Base-by-base conservation (phyloP, 2,113 vertebrate genomes). In the Cryptomyrus ogoouensis region DNA sequence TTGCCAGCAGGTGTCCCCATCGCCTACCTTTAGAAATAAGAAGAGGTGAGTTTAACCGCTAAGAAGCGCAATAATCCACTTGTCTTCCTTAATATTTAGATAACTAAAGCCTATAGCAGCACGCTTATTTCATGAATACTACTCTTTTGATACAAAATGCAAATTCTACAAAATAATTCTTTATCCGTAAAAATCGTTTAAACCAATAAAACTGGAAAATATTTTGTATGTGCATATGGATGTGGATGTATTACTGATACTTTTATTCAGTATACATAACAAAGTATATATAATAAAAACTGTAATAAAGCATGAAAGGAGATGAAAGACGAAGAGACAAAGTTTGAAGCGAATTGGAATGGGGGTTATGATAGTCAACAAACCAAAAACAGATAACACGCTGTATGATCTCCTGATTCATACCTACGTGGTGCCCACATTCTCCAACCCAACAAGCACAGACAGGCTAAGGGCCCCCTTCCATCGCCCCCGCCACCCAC, bases 1-100 rank as follows among this genome's bases (percentile, higher is more conserved):
- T 1, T 10, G 15, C 91, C 94, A 91, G 89, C 88, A 92, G 94
- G 62, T 92, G 93, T 62, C 92, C 89, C 92, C 74, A 89, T 66
- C 90, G 44, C 89, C 35, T 39, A 58, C 31, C n/a, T 62, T 58
- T 42, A 31, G 35, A 46, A 24, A 21, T 27, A 74, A 88, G 21
- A 46, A 3, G n/a, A 74, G 24, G 62, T 88, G 62, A 58, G 17
- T 46, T 47, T 84, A 7, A 46, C 83, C 35, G 31, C 17, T 39
- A 80, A 77, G 15, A 74, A 77, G 35, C 74, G 62, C 62, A 31
- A 70, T 70, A 70, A 70, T 70, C 10, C 10, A 31, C 62, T 31
- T 31, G 27, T 70, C 62, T 27, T n/a, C 58, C 31, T 70, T 70
- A 31, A 12, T 70, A 70, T 80, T 42, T 80, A 39, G 13, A 39